Evolutionary conservation across 1,140 invertebrate species (phyloP), one percentile per base, ranked within the genome.

Genomic region (Drosophila watanabei): DNA sequence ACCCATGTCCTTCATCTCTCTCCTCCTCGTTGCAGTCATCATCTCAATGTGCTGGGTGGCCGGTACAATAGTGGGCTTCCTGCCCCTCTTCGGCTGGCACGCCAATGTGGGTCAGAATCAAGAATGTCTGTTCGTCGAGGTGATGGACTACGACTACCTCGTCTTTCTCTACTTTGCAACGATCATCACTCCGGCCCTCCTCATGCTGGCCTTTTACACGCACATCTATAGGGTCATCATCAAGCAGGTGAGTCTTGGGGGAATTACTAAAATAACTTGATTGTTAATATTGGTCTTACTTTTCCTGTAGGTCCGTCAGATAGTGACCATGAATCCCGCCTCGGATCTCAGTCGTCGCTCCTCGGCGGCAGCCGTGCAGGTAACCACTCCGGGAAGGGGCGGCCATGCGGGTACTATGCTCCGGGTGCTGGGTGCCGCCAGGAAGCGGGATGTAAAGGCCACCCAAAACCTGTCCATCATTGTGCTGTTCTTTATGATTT

Each of bases 391-490:
- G 0, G 77, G 79, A 3, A 75, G 92, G 0, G 39, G 39, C 6
- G 84, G 87, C 11, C 87, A 91, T 7, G 77, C 89, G 4, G 92
- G 92, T 9, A 93, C 92, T 7, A 97, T 97, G 96, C 89, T 97
- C 24, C 94, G 97, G 2, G 95, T 97, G 0, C 94, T 98, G 6
- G 97, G 97, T 0, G 96, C 97, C 0, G 96, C 96, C 2, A 95
- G 97, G 69, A 96, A 97, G 79, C 94, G 97, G n/a, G 97, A 98
- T 92, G 97, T 98, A 4, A 98, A 98, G 93, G 97, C 97, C 9
- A 98, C 97, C 2, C 97, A 98, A 87, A 98, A 98, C 93, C 94
- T 98, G 0, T 97, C 97, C 46, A 96, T 98, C 68, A 98, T 98
- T 57, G 97, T 98, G 2, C 93, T 97, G 39, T 98, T 98, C 94